Base-by-base conservation (phyloP, 2,113 vertebrate species). In the Pithys albifrons region DNA sequence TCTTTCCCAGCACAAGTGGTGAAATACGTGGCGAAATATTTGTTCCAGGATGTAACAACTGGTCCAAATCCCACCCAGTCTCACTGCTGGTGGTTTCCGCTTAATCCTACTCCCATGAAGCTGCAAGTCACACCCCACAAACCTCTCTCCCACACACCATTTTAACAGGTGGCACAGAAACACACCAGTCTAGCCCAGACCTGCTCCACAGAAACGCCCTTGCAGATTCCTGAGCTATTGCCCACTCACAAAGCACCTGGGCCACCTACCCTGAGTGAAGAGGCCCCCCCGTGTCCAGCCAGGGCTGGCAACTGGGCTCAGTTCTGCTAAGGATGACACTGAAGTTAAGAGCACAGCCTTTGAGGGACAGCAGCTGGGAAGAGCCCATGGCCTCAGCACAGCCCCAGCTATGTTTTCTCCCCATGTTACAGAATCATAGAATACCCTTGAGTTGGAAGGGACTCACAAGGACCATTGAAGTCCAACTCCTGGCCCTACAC, bases 321-420 rank as follows among this genome's bases (percentile, higher is more conserved):
- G 45, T 10, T 12, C 8, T 4, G 11, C 37, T 13, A 33, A 23
- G 25, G 62, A 14, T 14, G 35, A 22, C 11, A 14, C 27, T 1
- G 2, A 14, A 33, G 14, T 7, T n/a, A 29, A 27, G 8, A 15
- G 5, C 15, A 28, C 20, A 64, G 17, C 29, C 25, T 14, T 0
- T 0, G 1, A 24, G 10, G 12, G 3, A 14, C 10, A 18, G 5
- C 22, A 41, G 45, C 49, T 23, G 20, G 7, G 17, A 43, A 65
- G 13, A 10, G 4, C 7, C 39, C 12, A 14, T 3, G 4, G 20
- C 6, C 31, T 7, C 33, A 8, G 6, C 5, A 3, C 18, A 12
- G 10, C 15, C 22, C 24, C 6, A 2, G 6, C 14, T 2, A 2
- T 0, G 0, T 41, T 27, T 15, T 35, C 27, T 22, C 9, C 49